A percentile compares a stretch with the other conserved stretches of the same genome.
Evolutionary conservation across 2,797 vertebrate species (phyloP).

Genomic region (Simalia tracyae): DNA sequence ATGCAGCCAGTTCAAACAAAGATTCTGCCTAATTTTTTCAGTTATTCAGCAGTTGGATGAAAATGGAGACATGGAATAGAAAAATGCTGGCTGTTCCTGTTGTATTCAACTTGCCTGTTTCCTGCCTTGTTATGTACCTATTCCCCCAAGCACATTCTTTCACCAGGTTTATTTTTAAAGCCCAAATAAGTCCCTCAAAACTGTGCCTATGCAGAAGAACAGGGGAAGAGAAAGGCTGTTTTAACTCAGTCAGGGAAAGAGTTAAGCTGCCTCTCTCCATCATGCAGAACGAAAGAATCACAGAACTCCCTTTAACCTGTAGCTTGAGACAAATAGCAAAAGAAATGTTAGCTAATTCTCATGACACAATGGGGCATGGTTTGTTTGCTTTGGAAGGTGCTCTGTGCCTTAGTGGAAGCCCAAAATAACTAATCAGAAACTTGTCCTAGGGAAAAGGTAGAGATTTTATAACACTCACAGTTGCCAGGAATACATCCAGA

Average conservation of each 20-base stretch:
- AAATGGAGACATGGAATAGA: slow-evolving; percentile 8
- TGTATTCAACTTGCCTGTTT: not conserved
- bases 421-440: slow-evolving; percentile 27
- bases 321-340: not conserved
- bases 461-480: slow-evolving; percentile 2
- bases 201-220: not conserved
- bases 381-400: slow-evolving; percentile 28
- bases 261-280: not conserved
- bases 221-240: not conserved
- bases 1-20: slow-evolving; percentile 25
- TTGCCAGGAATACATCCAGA: slow-evolving; percentile 6
- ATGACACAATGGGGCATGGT: slow-evolving; percentile 21
- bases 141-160: not conserved
- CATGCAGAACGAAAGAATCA: not conserved
- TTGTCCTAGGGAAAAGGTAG: slow-evolving; percentile 16
- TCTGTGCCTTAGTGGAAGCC: not conserved
- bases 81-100: not conserved
- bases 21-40: not conserved
- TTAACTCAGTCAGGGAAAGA: not conserved
- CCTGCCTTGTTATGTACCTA: not conserved
- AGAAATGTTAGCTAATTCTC: slow-evolving; percentile 29
- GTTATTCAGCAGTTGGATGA: not conserved
- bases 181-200: not conserved
- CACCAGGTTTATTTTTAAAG: slow-evolving; percentile 6
- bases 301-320: slow-evolving; percentile 8